Evolutionary conservation across 2,797 vertebrate genomes (phyloP).

Genomic region (Phataginus tricuspis): DNA sequence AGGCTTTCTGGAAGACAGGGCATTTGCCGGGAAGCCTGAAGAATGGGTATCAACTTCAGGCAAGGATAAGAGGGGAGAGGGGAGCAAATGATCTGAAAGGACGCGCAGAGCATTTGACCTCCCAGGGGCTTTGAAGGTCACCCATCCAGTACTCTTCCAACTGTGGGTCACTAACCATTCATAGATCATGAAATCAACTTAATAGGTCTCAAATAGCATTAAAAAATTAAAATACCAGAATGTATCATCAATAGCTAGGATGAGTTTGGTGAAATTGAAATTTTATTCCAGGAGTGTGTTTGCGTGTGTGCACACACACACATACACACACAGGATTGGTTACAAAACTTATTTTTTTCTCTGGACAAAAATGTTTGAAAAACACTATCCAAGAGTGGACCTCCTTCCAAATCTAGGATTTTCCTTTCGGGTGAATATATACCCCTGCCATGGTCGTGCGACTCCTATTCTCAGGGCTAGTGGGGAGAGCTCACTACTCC

Average conservation of each 20-base stretch:
- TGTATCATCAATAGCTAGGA: neutral
- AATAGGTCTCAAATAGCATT: neutral
- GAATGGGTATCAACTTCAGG: neutral
- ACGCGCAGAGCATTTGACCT: neutral
- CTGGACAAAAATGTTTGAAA: neutral
- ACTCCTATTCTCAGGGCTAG: neutral
- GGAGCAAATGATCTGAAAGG: neutral
- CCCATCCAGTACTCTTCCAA: neutral
- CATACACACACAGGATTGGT: no score
- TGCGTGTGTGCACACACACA: fast-evolving
- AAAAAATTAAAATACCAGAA: neutral
- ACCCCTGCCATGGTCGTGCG: fast-evolving
- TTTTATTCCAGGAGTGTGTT: neutral
- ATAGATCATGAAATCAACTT: neutral
- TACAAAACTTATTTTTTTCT: neutral
- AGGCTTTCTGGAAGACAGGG: neutral
- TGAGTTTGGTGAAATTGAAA: neutral
- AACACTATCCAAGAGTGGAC: neutral
- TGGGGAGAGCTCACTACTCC: fast-evolving
- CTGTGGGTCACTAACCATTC: neutral
- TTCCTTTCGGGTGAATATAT: neutral
- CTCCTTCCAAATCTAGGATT: neutral
- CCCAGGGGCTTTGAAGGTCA: neutral
- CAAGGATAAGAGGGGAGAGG: neutral
- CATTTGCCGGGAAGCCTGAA: neutral